These are phyloP conservation scores for Ferrisia virgata DNA, from an alignment of 2,888 invertebrate species.

Conservation along the genomic window DNA sequence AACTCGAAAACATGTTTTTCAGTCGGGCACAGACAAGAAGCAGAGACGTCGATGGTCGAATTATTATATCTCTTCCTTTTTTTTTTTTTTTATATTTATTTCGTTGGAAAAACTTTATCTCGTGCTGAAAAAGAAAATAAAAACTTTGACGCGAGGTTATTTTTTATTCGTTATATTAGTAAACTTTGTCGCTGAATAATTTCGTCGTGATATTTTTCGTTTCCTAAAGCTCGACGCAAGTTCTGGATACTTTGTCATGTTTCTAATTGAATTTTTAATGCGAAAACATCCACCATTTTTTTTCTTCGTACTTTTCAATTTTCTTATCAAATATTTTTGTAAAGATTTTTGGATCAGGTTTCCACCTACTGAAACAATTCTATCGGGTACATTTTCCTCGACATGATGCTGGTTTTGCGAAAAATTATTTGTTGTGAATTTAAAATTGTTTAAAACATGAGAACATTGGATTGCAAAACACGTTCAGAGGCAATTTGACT, in stretches of 20 bases:
- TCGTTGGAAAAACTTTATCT: not conserved
- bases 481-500: no score
- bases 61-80: no score
- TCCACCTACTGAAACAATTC: no score
- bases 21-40: not conserved
- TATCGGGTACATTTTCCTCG: no score
- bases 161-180: not conserved
- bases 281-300: not conserved
- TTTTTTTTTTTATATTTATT: no score
- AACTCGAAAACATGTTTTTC: not conserved
- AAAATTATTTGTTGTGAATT: no score
- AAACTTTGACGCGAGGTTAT: not conserved
- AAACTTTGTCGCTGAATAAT: not conserved
- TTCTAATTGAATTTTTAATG: not conserved
- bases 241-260: not conserved
- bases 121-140: not conserved
- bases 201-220: not conserved
- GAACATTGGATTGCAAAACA: no score
- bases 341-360: no score
- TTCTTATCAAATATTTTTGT: not conserved
- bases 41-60: not conserved
- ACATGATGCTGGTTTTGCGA: no score
- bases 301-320: not conserved
- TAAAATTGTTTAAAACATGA: no score
- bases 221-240: not conserved